phyloP scores from a whole-genome alignment of 2,888 invertebrate genomes.

The Ormyrus thymus region DNA sequence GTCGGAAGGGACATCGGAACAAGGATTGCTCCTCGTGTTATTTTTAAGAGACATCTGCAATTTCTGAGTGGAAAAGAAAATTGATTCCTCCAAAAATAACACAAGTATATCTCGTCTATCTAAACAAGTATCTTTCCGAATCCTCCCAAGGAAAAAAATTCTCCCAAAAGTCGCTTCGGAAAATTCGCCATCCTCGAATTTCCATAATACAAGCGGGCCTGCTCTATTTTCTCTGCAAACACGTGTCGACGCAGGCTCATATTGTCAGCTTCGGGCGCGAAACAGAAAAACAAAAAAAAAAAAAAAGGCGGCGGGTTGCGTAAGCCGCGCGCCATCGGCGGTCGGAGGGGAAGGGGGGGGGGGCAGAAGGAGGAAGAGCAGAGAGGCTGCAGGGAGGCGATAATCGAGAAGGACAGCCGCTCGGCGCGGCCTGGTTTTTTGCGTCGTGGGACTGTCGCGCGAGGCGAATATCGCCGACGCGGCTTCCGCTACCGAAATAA shows the following conservation, averaged over 20 bases:
- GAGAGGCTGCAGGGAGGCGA: conserved; percentile 1
- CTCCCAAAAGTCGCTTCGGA: too few species aligned
- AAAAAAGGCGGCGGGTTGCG: not conserved
- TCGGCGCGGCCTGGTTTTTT: conserved; percentile 5
- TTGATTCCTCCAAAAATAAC: too few species aligned
- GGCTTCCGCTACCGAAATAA: conserved; percentile 54
- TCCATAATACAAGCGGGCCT: too few species aligned
- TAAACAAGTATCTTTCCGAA: too few species aligned
- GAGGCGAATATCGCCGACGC: conserved; percentile 30
- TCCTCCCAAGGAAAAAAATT: too few species aligned
- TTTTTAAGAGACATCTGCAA: too few species aligned
- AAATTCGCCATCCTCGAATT: too few species aligned
- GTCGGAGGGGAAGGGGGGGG: not conserved
- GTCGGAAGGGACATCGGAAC: too few species aligned
- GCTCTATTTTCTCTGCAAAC: too few species aligned
- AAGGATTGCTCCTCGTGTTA: too few species aligned
- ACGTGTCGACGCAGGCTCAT: not conserved
- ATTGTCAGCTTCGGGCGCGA: not conserved
- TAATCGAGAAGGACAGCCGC: conserved; percentile 50
- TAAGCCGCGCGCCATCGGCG: conserved; percentile 9
- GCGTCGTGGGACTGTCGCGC: conserved; percentile 28
- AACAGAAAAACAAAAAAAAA: conserved; percentile 16
- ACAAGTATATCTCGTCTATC: too few species aligned
- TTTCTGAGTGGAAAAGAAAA: too few species aligned
- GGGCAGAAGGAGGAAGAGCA: not conserved